Evolutionary conservation across 2,797 vertebrate genomes (phyloP), one percentile per base, ranked within the genome.

Genomic region (Xiphophorus birchmanni): DNA sequence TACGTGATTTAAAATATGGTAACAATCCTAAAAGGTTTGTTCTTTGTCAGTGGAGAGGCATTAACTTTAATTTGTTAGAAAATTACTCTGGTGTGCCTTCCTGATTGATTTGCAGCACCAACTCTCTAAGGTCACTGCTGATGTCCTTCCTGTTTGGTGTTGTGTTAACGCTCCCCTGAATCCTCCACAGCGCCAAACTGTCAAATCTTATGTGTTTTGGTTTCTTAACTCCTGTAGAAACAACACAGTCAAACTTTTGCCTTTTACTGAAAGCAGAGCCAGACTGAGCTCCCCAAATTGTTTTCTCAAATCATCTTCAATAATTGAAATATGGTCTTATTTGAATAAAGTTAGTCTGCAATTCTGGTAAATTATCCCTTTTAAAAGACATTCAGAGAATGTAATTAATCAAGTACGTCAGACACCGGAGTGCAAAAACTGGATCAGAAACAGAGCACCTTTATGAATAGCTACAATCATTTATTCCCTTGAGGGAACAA

Each of bases 381-480:
- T 69, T 69, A 73, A 50, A 76, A 63, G 29, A 73, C 45, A 76
- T 54, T 77, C 54, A 79, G 47, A 76, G 50, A 56, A 75, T 26
- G n/a, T 73, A 79, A 77, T 76, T 73, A 79, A 80, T 82, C 69
- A 71, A 81, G 23, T 48, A 44, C 67, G 63, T 67, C 76, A 83
- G 56, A 74, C 56, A 40, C 73, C 40, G 72, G 26, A 56, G 71
- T 73, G 48, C 73, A 63, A 52, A 77, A 44, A 72, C 26, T 73
- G 71, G 73, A 69, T 80, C 67, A 58, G 71, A 80, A 50, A 86
- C 84, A 75, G 74, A 65, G 78, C 32, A 65, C 26, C 80, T 80
- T 67, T 78, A 63, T 29, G 56, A 58, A 80, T 76, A 67, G 48
- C 77, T 29, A 72, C 75, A 63, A 84, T 73, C 9, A 60, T 80